Evolutionary conservation across 1,140 invertebrate species (phyloP).

Genomic region (Trichoplusia ni): DNA sequence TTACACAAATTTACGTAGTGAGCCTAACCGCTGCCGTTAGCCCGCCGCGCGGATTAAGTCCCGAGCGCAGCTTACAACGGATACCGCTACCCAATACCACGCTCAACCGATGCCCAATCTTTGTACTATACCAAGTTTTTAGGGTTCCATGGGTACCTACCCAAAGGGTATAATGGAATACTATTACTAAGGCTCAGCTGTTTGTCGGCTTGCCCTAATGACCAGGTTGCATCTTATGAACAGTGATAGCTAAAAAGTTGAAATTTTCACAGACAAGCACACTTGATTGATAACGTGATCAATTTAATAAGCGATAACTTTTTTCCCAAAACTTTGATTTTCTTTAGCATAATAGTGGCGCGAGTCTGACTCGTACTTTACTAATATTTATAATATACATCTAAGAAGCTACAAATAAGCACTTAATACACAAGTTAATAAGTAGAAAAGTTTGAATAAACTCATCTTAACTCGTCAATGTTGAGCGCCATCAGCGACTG

Average conservation of each 20-base stretch:
- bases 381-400: too few relatives aligned
- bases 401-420: slow-evolving; percentile 49
- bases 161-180: too few relatives aligned
- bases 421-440: slow-evolving; percentile 77
- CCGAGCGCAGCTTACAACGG: slow-evolving; percentile 67
- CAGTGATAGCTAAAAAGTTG: too few relatives aligned
- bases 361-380: not conserved
- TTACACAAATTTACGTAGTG: slow-evolving; percentile 79
- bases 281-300: too few relatives aligned
- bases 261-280: too few relatives aligned
- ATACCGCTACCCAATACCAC: slow-evolving; percentile 67
- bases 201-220: too few relatives aligned
- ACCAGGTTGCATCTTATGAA: too few relatives aligned
- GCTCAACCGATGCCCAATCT: slow-evolving; percentile 63
- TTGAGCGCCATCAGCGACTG: slow-evolving; percentile 73
- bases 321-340: too few relatives aligned
- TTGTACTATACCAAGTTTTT: slow-evolving; percentile 33
- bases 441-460: slow-evolving; percentile 76
- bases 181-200: too few relatives aligned
- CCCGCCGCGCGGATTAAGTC: slow-evolving; percentile 66
- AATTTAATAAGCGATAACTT: too few relatives aligned
- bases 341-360: too few relatives aligned
- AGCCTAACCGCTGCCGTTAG: slow-evolving; percentile 69
- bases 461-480: slow-evolving; percentile 67
- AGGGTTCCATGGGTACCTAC: too few relatives aligned